phyloP scores from a whole-genome alignment of 2,888 invertebrate genomes.

The Agonopterix heracliana region DNA sequence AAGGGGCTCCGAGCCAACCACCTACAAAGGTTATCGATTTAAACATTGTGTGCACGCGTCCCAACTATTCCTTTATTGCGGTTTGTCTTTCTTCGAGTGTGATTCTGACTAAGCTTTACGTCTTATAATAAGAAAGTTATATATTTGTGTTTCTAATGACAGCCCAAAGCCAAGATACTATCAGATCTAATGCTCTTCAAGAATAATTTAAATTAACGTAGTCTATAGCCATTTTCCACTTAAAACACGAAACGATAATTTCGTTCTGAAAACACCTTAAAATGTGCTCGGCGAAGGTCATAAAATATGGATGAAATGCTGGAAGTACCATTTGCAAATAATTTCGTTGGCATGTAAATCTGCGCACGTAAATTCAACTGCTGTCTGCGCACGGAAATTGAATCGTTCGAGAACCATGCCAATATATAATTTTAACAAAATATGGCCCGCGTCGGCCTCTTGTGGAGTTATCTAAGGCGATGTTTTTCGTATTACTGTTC shows the following conservation, averaged over 20 bases:
- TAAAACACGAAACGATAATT: constrained; percentile 28
- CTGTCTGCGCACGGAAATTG: constrained; percentile 74
- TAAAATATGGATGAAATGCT: constrained; percentile 58
- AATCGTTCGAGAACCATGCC: constrained; percentile 67
- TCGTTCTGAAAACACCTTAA: constrained; percentile 32
- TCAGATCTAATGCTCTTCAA: too few species aligned
- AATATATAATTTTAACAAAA: constrained; percentile 60
- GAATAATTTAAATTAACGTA: too few species aligned
- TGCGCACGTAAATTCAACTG: constrained; percentile 69
- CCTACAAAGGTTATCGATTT: constrained; percentile 72
- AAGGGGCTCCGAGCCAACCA: constrained; percentile 69
- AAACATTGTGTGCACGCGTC: constrained; percentile 61
- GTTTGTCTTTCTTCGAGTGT: constrained; percentile 26
- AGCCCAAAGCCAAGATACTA: too few species aligned
- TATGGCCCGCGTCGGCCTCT: constrained; percentile 24
- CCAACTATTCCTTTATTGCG: constrained; percentile 39
- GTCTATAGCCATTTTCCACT: constrained; percentile 16
- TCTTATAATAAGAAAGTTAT: too few species aligned
- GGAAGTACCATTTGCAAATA: constrained; percentile 66
- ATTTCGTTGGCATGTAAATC: constrained; percentile 71
- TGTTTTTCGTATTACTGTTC: background rate
- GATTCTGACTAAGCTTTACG: background rate
- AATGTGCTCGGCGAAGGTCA: constrained; percentile 28
- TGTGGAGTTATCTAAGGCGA: constrained; percentile 1
- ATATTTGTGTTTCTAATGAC: too few species aligned